Evolutionary conservation across 1,140 invertebrate genomes (phyloP).

Genomic region (Homalodisca vitripennis): DNA sequence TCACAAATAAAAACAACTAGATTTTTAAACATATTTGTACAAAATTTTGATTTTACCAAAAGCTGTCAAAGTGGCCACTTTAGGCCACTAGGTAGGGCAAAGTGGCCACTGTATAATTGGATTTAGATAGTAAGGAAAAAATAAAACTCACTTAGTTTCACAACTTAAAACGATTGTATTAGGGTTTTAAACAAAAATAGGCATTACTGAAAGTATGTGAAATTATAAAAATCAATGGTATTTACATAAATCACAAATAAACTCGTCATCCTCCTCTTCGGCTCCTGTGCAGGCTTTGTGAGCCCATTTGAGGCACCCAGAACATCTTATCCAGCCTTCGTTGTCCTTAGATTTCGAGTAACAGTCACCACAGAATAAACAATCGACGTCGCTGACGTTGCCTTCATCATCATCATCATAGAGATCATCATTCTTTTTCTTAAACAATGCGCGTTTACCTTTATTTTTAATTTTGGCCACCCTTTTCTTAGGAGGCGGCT

Average conservation of each 20-base stretch:
- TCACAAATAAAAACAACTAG: background rate
- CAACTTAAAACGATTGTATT: background rate
- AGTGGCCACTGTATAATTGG: background rate
- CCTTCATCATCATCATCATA: background rate
- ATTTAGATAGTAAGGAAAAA: background rate
- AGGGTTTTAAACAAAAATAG: background rate
- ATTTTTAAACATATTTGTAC: background rate
- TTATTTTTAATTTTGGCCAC: background rate
- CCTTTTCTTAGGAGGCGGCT: background rate
- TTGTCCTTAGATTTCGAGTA: constrained; percentile 27
- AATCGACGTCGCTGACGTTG: constrained; percentile 24
- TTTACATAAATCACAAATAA: constrained; percentile 24
- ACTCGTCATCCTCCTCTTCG: constrained; percentile 11
- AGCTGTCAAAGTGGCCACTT: constrained; percentile 22
- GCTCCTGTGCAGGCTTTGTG: constrained; percentile 44
- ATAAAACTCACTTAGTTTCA: constrained; percentile 1
- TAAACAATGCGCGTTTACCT: background rate
- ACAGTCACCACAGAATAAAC: constrained; percentile 15
- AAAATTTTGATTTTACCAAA: background rate
- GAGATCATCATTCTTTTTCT: background rate
- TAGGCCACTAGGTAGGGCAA: background rate
- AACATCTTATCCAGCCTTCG: constrained; percentile 30
- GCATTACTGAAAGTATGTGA: background rate
- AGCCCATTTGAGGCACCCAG: constrained; percentile 38
- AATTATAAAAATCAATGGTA: background rate